Evolutionary conservation across 2,113 vertebrate species (phyloP), one percentile per base, ranked within the genome.

Genomic region (Poeciliopsis occidentalis): DNA sequence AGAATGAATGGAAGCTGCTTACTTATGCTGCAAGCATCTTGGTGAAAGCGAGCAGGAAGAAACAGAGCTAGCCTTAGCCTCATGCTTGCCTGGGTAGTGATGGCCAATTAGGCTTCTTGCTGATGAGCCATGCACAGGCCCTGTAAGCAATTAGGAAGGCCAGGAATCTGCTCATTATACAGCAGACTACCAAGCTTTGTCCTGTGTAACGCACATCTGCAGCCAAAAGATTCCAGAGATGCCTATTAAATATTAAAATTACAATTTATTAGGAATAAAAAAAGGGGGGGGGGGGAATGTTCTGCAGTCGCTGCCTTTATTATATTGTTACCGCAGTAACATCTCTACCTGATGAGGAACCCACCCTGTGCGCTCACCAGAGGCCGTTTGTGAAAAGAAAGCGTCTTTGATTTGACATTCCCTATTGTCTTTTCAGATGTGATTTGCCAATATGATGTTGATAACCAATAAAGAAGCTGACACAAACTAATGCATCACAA

Each of bases 61-160:
- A 84, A 76, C 69, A 65, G 78, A 60, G 81, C 86, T 85, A 89
- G 87, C 88, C 69, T 82, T 82, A 90, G 88, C 88, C 88, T 88
- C 84, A 80, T 88, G 85, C 90, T 89, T 84, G 85, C 84, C 82
- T 89, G 92, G 84, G 85, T 87, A 90, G 93, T 90, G 91, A 94
- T 93, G 91, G 91, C 91, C 93, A 95, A 94, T 94, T 95, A 94
- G 91, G 87, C 81, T 78, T 72, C 82, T 90, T 88, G 91, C 88
- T 93, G 93, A 94, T 92, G 92, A 94, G 88, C 89, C 81, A 85
- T 91, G 82, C 91, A 88, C 41, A 67, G 78, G 80, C 87, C 85
- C 65, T 72, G 85, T 87, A 76, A 83, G 93, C 89, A 93, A 94
- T 94, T 94, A 94, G 90, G 79, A 57, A 75, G 73, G 83, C 83